These are phyloP conservation scores for Rhagoletis pomonella DNA, from an alignment of 1,140 invertebrate genomes.

Conservation along the genomic window DNA sequence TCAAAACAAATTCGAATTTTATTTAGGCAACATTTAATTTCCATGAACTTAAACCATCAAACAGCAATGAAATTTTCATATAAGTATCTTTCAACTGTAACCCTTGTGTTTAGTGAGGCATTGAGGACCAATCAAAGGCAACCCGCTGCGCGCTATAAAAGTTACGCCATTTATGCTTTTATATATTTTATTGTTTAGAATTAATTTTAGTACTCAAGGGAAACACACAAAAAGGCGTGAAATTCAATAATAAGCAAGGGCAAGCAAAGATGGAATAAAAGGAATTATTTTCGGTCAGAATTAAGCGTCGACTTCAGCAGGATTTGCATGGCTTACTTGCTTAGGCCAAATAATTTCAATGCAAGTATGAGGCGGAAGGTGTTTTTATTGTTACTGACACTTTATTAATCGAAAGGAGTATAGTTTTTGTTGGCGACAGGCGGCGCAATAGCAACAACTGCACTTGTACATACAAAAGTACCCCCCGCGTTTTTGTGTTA, in stretches of 20 bases:
- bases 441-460: neutral
- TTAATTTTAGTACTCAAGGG: neutral
- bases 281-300: too few relatives aligned
- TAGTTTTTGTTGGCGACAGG: constrained; percentile 21
- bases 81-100: too few relatives aligned
- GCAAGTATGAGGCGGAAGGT: neutral
- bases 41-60: too few relatives aligned
- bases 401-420: constrained; percentile 35
- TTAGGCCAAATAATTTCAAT: neutral
- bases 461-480: neutral
- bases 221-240: neutral
- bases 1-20: neutral
- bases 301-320: too few relatives aligned
- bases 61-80: too few relatives aligned
- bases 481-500: neutral
- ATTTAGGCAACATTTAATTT: neutral
- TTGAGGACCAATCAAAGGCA: neutral
- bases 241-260: neutral
- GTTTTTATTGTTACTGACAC: constrained; percentile 42
- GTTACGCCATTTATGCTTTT: neutral
- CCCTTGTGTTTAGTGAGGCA: neutral
- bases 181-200: constrained; percentile 10
- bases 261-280: too few relatives aligned
- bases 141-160: constrained; percentile 8
- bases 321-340: neutral